A percentile compares a stretch with the other conserved stretches of the same genome.
Evolutionary conservation across 2,888 invertebrate genomes (phyloP).

Genomic region (Pandemis corylana): DNA sequence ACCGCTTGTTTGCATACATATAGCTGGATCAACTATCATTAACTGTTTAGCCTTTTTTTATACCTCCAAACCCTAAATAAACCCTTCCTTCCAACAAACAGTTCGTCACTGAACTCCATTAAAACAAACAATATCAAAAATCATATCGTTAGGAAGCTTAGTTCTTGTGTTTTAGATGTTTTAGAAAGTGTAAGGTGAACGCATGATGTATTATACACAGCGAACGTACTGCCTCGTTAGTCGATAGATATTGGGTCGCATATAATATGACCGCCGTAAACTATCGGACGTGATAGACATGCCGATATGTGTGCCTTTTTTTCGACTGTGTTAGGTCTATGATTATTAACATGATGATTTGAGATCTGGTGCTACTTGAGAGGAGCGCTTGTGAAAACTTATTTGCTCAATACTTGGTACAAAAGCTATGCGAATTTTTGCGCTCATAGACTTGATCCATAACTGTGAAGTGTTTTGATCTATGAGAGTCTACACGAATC

Average conservation of each 20-base stretch:
- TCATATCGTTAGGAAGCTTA: slow-evolving; percentile 58
- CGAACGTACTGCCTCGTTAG: slow-evolving; percentile 65
- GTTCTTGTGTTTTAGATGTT: slow-evolving; percentile 63
- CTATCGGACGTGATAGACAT: slow-evolving; percentile 50
- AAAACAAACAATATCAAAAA: slow-evolving; percentile 23
- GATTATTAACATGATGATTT: slow-evolving; percentile 23
- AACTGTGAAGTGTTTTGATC: not conserved
- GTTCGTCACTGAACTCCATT: slow-evolving; percentile 16
- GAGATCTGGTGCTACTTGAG: slow-evolving; percentile 26
- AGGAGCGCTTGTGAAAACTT: not conserved
- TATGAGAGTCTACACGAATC: too few species aligned
- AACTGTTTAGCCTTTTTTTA: slow-evolving; percentile 15
- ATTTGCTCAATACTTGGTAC: not conserved
- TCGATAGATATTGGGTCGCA: slow-evolving; percentile 62
- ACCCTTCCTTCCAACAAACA: slow-evolving; percentile 9
- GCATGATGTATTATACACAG: slow-evolving; percentile 72
- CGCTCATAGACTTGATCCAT: not conserved
- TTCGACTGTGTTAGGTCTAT: slow-evolving; percentile 53
- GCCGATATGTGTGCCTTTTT: slow-evolving; percentile 67
- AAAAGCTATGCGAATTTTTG: not conserved
- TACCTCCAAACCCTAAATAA: slow-evolving; percentile 16
- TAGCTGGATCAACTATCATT: slow-evolving; percentile 33
- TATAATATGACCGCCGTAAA: slow-evolving; percentile 44
- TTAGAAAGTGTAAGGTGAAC: slow-evolving; percentile 53
- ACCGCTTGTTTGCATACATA: slow-evolving; percentile 34